Evolutionary conservation across 2,113 vertebrate genomes (phyloP).

Genomic region (Trogon melanurus): DNA sequence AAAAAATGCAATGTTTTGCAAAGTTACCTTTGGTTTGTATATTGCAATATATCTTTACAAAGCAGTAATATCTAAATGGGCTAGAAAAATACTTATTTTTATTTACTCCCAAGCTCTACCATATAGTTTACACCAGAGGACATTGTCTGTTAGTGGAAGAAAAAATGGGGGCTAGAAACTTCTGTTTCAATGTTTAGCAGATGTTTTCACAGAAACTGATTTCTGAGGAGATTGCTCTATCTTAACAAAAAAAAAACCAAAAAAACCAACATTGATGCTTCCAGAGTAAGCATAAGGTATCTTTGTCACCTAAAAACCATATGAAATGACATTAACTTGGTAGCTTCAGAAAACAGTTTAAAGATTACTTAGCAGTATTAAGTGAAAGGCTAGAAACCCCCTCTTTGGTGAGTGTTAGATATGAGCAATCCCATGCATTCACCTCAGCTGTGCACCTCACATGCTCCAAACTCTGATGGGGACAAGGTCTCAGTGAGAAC

Average conservation of each 20-base stretch:
- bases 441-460: background rate
- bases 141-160: background rate
- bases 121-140: background rate
- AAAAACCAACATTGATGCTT: background rate
- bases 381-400: background rate
- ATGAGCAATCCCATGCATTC: background rate
- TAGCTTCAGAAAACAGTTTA: background rate
- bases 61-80: background rate
- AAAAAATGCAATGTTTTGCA: background rate
- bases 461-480: background rate
- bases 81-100: background rate
- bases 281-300: background rate
- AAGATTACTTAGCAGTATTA: background rate
- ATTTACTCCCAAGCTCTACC: background rate
- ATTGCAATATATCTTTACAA: background rate
- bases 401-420: background rate
- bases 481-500: background rate
- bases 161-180: background rate
- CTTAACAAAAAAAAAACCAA: background rate
- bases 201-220: background rate
- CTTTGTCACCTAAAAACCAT: background rate
- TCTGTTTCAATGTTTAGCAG: background rate
- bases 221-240: background rate
- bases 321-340: background rate
- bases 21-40: background rate